A percentile compares a stretch with the other conserved stretches of the same genome.
phyloP scores from a whole-genome alignment of 2,113 vertebrate species.

The Eonycteris spelaea region DNA sequence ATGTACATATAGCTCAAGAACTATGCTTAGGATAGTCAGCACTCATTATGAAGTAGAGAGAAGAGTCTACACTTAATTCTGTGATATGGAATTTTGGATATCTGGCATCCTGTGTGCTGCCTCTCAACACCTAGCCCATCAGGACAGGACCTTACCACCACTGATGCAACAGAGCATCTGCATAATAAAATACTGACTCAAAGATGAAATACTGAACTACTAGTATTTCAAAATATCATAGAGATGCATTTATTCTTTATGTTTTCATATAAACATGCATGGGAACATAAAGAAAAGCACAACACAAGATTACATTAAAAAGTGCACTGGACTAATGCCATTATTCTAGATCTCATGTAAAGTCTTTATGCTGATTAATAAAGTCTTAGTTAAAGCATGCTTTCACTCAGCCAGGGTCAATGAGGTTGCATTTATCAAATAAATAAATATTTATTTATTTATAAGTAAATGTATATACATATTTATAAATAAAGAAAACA shows the following conservation, averaged over 20 bases:
- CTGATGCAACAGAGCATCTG: not conserved
- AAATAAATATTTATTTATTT: not conserved
- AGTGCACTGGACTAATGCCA: not conserved
- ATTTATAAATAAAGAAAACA: not conserved
- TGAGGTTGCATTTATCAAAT: not conserved
- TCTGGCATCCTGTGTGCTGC: not conserved
- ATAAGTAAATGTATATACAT: not conserved
- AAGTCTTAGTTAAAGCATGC: not conserved
- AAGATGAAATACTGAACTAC: not conserved
- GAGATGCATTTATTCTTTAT: not conserved
- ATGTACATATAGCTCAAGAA: not conserved
- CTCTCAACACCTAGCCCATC: not conserved
- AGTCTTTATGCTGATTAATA: not conserved
- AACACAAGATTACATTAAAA: not conserved
- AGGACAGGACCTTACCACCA: not conserved
- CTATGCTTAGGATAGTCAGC: not conserved
- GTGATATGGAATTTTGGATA: not conserved
- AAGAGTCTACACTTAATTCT: not conserved
- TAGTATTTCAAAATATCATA: not conserved
- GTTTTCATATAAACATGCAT: not conserved
- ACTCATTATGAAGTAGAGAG: not conserved
- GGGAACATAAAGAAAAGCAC: not conserved
- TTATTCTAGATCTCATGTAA: not conserved
- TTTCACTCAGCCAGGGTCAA: not conserved
- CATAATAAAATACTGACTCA: not conserved